Evolutionary conservation across 2,797 vertebrate species (phyloP).

Genomic region (Passerculus sandwichensis): DNA sequence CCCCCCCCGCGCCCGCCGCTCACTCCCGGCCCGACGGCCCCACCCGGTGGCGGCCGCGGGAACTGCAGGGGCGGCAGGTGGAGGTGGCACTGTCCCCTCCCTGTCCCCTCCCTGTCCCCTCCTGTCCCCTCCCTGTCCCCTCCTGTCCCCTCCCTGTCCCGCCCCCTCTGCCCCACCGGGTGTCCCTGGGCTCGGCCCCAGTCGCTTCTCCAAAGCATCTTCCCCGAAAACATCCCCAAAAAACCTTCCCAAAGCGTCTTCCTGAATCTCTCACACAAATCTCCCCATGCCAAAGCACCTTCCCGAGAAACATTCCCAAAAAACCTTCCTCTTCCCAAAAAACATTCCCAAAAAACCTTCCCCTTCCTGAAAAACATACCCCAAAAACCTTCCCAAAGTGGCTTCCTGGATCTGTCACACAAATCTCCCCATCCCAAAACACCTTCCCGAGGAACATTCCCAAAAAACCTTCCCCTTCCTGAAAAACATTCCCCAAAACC

Average conservation of each 20-base stretch:
- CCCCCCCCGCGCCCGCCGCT: neutral
- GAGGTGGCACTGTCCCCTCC: neutral
- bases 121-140: neutral
- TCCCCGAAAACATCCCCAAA: fast-evolving
- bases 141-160: neutral
- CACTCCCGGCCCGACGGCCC: slow-evolving; percentile 74
- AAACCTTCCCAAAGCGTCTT: too few species aligned
- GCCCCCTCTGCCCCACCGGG: neutral
- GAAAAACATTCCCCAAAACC: fast-evolving
- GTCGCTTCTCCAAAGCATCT: neutral
- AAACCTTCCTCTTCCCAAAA: too few species aligned
- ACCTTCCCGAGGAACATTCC: fast-evolving
- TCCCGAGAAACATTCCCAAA: fast-evolving
- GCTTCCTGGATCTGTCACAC: neutral
- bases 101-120: neutral
- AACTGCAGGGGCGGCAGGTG: slow-evolving; percentile 13
- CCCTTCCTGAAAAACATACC: too few species aligned
- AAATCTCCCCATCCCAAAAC: too few species aligned
- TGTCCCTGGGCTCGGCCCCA: neutral
- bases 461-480: neutral
- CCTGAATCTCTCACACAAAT: too few species aligned
- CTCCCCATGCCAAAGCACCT: too few species aligned
- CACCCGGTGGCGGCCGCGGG: slow-evolving; percentile 70
- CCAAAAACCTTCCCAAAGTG: fast-evolving
- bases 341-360: neutral